Percentiles rank a stretch among this genome's conserved stretches.
These are phyloP conservation scores for Rallus limicola DNA, from an alignment of 2,113 vertebrate genomes.

Conservation along the genomic window DNA sequence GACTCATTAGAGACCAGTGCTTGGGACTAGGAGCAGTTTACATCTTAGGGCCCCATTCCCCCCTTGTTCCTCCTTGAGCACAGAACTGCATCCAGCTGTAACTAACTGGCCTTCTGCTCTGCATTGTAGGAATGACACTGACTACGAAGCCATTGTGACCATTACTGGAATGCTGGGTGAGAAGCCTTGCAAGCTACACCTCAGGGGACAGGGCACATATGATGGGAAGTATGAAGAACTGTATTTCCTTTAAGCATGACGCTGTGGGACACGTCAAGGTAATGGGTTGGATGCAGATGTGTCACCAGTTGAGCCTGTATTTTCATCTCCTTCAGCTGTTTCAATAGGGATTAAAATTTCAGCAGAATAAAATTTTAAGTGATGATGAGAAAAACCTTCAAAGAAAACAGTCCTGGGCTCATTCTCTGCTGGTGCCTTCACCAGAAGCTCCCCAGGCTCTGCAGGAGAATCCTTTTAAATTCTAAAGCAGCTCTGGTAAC, in stretches of 20 bases:
- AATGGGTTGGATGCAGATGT: background rate
- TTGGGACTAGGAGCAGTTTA: background rate
- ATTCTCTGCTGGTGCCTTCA: background rate
- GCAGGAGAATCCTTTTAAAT: background rate
- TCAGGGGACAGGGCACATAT: slow-evolving; percentile 81
- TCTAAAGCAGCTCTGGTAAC: background rate
- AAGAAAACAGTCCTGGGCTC: background rate
- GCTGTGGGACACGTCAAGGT: background rate
- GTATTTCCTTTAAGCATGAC: background rate
- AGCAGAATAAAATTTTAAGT: background rate
- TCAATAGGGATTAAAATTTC: background rate
- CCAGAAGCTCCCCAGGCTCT: background rate
- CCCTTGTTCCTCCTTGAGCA: background rate
- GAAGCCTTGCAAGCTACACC: slow-evolving; percentile 67
- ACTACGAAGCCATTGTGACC: slow-evolving; percentile 71
- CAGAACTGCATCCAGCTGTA: fast-evolving
- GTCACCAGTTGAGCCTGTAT: background rate
- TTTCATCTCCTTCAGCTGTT: background rate
- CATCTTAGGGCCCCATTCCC: background rate
- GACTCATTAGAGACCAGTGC: fast-evolving
- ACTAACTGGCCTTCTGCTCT: background rate
- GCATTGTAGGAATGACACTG: slow-evolving; percentile 71
- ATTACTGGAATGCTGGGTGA: slow-evolving; percentile 84
- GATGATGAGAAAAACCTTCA: background rate
- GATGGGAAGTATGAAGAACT: slow-evolving; percentile 61